Evolutionary conservation across 2,113 vertebrate species (phyloP).

Genomic region (Noturus placidus): DNA sequence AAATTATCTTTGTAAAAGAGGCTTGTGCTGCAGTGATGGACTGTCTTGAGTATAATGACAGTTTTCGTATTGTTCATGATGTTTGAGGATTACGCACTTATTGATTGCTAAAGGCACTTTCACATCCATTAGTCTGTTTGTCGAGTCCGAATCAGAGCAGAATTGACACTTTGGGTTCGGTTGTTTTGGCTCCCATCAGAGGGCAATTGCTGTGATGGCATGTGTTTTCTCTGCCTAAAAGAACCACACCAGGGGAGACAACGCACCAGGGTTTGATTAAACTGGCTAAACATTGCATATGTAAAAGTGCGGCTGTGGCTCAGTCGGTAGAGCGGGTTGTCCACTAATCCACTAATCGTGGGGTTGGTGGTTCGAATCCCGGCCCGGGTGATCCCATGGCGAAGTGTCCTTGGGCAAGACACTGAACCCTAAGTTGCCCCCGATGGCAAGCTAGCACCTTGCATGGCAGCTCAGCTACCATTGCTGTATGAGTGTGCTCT

Average conservation of each 20-base stretch:
- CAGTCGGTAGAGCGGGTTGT: too few relatives aligned
- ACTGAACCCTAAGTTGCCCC: too few relatives aligned
- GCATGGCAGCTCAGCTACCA: too few relatives aligned
- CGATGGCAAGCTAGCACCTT: too few relatives aligned
- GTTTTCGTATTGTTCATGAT: not conserved
- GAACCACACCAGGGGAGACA: not conserved
- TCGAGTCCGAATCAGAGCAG: not conserved
- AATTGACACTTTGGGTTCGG: not conserved
- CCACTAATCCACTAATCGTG: too few relatives aligned
- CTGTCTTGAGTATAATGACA: not conserved
- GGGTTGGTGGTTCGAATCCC: too few relatives aligned
- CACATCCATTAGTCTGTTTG: not conserved
- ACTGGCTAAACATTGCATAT: not conserved
- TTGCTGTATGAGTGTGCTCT: too few relatives aligned
- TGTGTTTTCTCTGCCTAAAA: not conserved
- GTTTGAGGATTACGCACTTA: not conserved
- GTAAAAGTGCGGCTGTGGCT: too few relatives aligned
- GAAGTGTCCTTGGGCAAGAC: too few relatives aligned
- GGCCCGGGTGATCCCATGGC: too few relatives aligned
- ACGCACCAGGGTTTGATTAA: not conserved
- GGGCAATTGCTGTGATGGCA: not conserved
- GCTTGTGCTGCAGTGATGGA: not conserved
- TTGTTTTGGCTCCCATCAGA: not conserved
- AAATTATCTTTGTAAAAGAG: not conserved
- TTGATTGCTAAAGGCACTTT: not conserved